These are phyloP conservation scores for Myotis lucifugus DNA, from an alignment of 2,113 vertebrate species.

Conservation along the genomic window DNA sequence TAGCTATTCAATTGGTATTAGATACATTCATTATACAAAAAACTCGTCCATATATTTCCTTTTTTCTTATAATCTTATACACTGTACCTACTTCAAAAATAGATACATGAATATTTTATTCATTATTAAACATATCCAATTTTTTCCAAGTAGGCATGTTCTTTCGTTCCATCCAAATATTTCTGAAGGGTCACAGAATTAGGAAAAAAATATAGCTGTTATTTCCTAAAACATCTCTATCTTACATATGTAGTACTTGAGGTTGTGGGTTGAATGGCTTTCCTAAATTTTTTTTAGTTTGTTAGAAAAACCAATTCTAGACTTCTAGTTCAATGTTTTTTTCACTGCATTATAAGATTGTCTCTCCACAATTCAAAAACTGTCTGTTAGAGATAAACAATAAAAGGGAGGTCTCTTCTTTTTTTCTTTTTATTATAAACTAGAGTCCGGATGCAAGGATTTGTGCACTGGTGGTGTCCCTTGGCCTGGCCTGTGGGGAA, in stretches of 20 bases:
- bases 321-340: not conserved
- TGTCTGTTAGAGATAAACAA: not conserved
- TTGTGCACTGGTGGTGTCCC: no score
- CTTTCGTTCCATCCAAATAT: not conserved
- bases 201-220: not conserved
- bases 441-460: no score
- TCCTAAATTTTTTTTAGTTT: not conserved
- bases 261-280: not conserved
- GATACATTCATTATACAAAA: not conserved
- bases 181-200: not conserved
- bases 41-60: not conserved
- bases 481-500: no score
- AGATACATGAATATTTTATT: not conserved
- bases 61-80: not conserved
- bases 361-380: not conserved
- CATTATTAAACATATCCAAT: not conserved
- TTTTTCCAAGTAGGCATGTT: not conserved
- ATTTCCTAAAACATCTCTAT: not conserved
- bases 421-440: not conserved
- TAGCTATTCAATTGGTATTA: not conserved
- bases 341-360: not conserved
- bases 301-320: not conserved
- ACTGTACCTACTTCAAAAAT: not conserved
- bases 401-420: not conserved
- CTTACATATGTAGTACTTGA: not conserved